Evolutionary conservation across 2,888 invertebrate genomes (phyloP).

Genomic region (Drymonia ruficornis): DNA sequence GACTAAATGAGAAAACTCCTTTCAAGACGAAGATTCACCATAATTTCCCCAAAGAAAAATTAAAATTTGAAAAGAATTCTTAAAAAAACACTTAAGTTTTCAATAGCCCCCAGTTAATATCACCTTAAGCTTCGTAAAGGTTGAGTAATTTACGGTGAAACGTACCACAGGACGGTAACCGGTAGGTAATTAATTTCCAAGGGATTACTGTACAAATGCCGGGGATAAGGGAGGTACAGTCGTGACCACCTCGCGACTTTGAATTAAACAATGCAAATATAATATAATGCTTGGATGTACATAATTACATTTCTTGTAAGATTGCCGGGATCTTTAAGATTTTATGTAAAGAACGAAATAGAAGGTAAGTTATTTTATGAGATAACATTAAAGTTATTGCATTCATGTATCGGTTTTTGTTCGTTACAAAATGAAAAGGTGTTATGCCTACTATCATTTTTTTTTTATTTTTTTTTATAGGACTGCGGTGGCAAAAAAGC

Average conservation of each 20-base stretch:
- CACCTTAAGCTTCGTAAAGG: slow-evolving; percentile 57
- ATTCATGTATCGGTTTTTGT: too few species aligned
- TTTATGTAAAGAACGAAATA: too few species aligned
- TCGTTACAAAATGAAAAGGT: too few species aligned
- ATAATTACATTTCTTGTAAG: slow-evolving; percentile 16
- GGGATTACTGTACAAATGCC: slow-evolving; percentile 77
- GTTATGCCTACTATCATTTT: too few species aligned
- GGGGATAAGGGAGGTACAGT: slow-evolving; percentile 62
- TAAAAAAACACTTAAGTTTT: slow-evolving; percentile 15
- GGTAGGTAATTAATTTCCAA: slow-evolving; percentile 77
- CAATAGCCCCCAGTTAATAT: slow-evolving; percentile 48
- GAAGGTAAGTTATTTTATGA: too few species aligned
- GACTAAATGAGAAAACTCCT: too few species aligned
- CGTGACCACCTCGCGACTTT: slow-evolving; percentile 57
- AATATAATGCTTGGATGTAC: slow-evolving; percentile 39
- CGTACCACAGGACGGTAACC: slow-evolving; percentile 51
- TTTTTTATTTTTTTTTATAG: too few species aligned
- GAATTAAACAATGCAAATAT: slow-evolving; percentile 63
- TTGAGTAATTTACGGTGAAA: slow-evolving; percentile 46
- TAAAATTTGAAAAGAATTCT: neutral
- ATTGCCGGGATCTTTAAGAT: too few species aligned
- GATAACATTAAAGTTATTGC: too few species aligned
- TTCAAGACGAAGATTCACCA: neutral
- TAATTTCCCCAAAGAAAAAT: neutral
- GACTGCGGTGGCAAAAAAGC: too few species aligned